Conservation (phyloP, 2,888 invertebrate genomes). For the Apomyelois bistriatella region DNA sequence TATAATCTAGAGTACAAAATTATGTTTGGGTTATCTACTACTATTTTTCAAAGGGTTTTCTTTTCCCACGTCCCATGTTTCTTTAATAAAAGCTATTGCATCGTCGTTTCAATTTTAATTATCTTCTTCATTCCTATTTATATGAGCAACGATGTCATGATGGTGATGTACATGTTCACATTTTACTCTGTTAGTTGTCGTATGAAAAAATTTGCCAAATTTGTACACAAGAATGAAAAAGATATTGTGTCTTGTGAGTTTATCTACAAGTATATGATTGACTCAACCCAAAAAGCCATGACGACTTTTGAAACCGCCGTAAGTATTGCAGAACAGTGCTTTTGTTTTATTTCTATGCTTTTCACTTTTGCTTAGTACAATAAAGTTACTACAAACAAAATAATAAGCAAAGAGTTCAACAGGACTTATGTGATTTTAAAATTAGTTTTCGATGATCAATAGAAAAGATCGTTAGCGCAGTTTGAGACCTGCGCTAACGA, state of each 20-base stretch:
- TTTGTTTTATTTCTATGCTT: too few relatives aligned
- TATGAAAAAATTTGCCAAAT: constrained; percentile 8
- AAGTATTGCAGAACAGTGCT: too few relatives aligned
- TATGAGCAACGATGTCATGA: constrained; percentile 9
- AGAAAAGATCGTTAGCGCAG: too few relatives aligned
- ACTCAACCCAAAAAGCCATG: constrained; percentile 9
- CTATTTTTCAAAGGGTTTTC: not conserved
- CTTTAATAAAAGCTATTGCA: not conserved
- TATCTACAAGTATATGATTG: constrained; percentile 11
- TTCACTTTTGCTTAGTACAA: too few relatives aligned
- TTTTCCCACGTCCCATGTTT: not conserved
- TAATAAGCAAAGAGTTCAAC: too few relatives aligned
- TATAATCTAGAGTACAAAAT: constrained; percentile 12
- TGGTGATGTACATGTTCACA: constrained; percentile 7
- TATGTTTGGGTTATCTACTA: not conserved
- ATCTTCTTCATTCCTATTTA: not conserved
- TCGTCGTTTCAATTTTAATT: not conserved
- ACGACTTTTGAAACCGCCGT: constrained; percentile 14
- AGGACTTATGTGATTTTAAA: too few relatives aligned
- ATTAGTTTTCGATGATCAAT: too few relatives aligned
- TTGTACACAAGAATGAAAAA: not conserved
- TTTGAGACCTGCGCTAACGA: too few relatives aligned
- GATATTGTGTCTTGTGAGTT: constrained; percentile 9
- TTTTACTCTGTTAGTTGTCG: constrained; percentile 16
- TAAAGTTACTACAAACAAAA: too few relatives aligned